phyloP scores from a whole-genome alignment of 2,113 vertebrate species.

The Triplophysa siluroides region DNA sequence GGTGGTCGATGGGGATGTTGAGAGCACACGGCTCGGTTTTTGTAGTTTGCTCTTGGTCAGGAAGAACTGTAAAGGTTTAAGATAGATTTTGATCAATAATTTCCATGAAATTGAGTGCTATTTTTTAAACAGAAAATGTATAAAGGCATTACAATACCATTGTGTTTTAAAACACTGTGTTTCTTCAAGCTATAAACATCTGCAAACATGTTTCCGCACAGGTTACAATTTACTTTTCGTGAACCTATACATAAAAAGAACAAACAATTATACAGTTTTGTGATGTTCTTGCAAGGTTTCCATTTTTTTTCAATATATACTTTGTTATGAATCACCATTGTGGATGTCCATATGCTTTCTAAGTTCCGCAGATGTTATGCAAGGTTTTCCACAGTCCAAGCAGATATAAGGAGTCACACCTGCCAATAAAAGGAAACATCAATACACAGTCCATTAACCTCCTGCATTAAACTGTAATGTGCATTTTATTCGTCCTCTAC shows the following conservation, averaged over 20 bases:
- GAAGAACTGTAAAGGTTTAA: constrained; percentile 20
- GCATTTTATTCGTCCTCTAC: too few species aligned
- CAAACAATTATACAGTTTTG: background rate
- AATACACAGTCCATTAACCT: background rate
- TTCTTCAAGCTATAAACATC: constrained; percentile 97
- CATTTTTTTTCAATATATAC: background rate
- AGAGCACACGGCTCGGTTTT: constrained; percentile 60
- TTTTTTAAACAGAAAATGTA: constrained; percentile 23
- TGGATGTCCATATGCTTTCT: constrained; percentile 94
- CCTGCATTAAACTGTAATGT: background rate
- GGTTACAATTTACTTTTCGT: constrained; percentile 91
- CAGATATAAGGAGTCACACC: constrained; percentile 86
- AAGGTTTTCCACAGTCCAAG: constrained; percentile 88
- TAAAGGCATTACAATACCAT: constrained; percentile 64
- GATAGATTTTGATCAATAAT: background rate
- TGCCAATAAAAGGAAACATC: background rate
- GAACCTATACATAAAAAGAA: constrained; percentile 76
- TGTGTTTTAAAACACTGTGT: constrained; percentile 91
- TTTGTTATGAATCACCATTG: constrained; percentile 77
- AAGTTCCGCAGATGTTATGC: constrained; percentile 92
- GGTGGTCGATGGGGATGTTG: constrained; percentile 72
- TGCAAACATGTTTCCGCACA: constrained; percentile 94
- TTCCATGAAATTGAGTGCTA: background rate
- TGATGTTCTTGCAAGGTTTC: background rate
- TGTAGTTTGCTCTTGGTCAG: constrained; percentile 16